phyloP scores from a whole-genome alignment of 2,888 invertebrate species.

The Acleris emargana region DNA sequence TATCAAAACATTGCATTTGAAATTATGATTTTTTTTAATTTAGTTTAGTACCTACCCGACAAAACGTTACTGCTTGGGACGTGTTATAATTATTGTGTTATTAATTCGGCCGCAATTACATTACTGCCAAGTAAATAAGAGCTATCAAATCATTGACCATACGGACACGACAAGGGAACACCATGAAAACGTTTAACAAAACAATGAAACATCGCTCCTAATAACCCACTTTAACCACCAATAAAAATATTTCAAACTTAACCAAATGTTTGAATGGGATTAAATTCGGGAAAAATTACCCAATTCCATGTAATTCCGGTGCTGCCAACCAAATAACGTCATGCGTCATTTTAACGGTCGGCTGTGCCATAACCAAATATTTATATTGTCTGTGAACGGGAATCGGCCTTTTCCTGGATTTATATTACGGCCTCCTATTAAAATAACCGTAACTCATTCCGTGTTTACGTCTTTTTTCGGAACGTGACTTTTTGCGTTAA shows the following conservation, averaged over 20 bases:
- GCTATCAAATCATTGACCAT: too few species aligned
- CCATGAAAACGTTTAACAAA: slow-evolving; percentile 1
- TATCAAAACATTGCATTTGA: too few species aligned
- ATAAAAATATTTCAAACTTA: slow-evolving; percentile 41
- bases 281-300: slow-evolving; percentile 62
- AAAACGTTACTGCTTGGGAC: too few species aligned
- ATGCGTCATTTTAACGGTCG: slow-evolving; percentile 73
- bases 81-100: too few species aligned
- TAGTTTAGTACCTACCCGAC: too few species aligned
- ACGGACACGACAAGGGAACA: too few species aligned
- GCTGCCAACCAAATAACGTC: slow-evolving; percentile 46
- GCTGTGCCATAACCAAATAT: slow-evolving; percentile 66
- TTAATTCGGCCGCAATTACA: too few species aligned
- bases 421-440: slow-evolving; percentile 63
- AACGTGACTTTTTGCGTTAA: slow-evolving; percentile 1
- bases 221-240: slow-evolving; percentile 8
- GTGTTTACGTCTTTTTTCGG: slow-evolving; percentile 5
- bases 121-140: too few species aligned
- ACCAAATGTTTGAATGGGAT: slow-evolving; percentile 48
- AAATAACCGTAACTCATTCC: slow-evolving; percentile 44
- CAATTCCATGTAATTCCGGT: slow-evolving; percentile 52
- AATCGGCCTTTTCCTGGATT: slow-evolving; percentile 61
- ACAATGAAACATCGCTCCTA: slow-evolving; percentile 1
- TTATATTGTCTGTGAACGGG: slow-evolving; percentile 70
- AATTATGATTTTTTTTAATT: too few species aligned